Conservation (phyloP, 2,888 invertebrate species). For the Lordiphosa andalusiaca region DNA sequence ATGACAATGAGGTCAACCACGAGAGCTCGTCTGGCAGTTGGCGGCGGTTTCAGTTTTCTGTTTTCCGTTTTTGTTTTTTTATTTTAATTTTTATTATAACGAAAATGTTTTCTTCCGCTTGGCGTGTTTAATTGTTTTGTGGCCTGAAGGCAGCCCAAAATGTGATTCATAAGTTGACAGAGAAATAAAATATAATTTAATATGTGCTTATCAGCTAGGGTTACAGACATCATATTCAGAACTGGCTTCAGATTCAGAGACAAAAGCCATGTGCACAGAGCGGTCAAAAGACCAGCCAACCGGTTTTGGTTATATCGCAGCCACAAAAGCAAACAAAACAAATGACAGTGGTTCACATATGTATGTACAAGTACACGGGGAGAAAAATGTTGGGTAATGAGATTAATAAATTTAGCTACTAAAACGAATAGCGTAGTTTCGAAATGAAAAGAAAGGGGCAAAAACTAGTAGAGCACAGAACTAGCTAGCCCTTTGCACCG, state of each 20-base stretch:
- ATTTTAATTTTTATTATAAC: constrained; percentile 27
- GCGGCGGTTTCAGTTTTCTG: constrained; percentile 25
- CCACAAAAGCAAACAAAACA: constrained; percentile 34
- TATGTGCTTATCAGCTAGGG: constrained; percentile 23
- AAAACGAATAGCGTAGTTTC: too few relatives aligned
- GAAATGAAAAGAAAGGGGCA: too few relatives aligned
- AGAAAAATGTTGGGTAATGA: too few relatives aligned
- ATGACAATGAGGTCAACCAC: constrained; percentile 65
- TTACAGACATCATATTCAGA: constrained; percentile 1
- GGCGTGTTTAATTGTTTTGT: constrained; percentile 11
- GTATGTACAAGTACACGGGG: background rate
- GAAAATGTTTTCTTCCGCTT: constrained; percentile 35
- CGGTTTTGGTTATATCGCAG: constrained; percentile 35
- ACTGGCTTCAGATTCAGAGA: constrained; percentile 7
- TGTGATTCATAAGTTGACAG: constrained; percentile 1
- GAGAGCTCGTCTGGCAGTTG: constrained; percentile 33
- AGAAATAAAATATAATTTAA: too few relatives aligned
- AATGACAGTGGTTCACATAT: constrained; percentile 59
- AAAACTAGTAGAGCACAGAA: too few relatives aligned
- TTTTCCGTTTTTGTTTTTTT: constrained; percentile 20
- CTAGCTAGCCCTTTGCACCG: too few relatives aligned
- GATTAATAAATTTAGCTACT: too few relatives aligned
- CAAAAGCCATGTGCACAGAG: constrained; percentile 29
- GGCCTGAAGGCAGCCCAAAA: constrained; percentile 3
- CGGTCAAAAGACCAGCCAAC: constrained; percentile 38